Conservation (phyloP, 2,113 vertebrate species). For the Caranx melampygus region DNA sequence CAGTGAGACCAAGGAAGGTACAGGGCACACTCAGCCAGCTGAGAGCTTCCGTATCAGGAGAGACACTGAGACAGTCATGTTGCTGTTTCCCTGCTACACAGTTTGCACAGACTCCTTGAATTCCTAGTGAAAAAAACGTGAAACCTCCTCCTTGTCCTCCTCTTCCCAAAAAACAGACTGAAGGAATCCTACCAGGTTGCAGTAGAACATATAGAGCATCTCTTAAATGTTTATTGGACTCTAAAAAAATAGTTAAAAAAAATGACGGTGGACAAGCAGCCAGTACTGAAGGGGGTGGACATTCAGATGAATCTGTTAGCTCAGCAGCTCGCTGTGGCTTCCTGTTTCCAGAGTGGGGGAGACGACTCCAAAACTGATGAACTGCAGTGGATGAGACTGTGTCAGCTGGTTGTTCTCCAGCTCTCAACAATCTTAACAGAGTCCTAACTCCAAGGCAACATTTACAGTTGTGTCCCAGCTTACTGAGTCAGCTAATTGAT, state of each 20-base stretch:
- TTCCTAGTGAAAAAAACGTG: background rate
- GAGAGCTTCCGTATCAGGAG: slow-evolving; percentile 73
- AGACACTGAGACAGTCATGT: slow-evolving; percentile 33
- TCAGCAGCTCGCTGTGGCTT: slow-evolving; percentile 14
- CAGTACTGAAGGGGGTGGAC: slow-evolving; percentile 33
- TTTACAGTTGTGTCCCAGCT: slow-evolving; percentile 53
- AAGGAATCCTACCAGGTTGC: slow-evolving; percentile 31
- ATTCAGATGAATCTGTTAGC: slow-evolving; percentile 40
- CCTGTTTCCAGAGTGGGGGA: slow-evolving; percentile 8
- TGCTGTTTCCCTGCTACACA: slow-evolving; percentile 46
- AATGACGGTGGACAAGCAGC: slow-evolving; percentile 65
- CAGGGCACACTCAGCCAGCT: slow-evolving; percentile 81
- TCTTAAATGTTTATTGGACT: slow-evolving; percentile 62
- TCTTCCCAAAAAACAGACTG: slow-evolving; percentile 20
- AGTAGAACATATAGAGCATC: slow-evolving; percentile 56
- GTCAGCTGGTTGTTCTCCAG: background rate
- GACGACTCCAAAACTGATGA: slow-evolving; percentile 11
- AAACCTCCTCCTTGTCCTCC: slow-evolving; percentile 8
- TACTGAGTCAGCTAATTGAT: slow-evolving; percentile 68
- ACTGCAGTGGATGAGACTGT: slow-evolving; percentile 45
- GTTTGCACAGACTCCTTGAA: slow-evolving; percentile 23
- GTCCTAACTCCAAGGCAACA: slow-evolving; percentile 78
- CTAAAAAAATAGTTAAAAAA: slow-evolving; percentile 80
- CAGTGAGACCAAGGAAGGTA: slow-evolving; percentile 36
- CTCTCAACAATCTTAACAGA: slow-evolving; percentile 32